phyloP scores from a whole-genome alignment of 1,140 invertebrate species.

The Druon quercuslanigerum region DNA sequence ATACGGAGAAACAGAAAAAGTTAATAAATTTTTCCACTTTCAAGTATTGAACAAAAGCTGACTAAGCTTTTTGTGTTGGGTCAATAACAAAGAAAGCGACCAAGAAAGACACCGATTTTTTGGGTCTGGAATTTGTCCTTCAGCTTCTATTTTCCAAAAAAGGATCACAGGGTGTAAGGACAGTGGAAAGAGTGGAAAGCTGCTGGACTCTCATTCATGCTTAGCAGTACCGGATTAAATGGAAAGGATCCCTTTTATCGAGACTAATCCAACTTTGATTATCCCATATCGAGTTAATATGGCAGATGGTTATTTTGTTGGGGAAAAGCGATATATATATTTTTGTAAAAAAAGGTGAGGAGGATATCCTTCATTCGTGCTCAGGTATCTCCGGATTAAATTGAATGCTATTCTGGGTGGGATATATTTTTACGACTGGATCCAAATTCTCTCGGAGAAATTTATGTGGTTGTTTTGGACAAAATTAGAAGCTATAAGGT shows the following conservation, averaged over 20 bases:
- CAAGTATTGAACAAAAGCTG: conserved; percentile 10
- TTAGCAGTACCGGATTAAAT: not conserved
- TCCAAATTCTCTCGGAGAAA: too few relatives aligned
- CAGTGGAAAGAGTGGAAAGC: not conserved
- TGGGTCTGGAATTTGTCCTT: not conserved
- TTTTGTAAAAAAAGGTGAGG: too few relatives aligned
- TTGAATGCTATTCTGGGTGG: too few relatives aligned
- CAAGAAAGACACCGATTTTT: conserved; percentile 4
- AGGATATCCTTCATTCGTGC: too few relatives aligned
- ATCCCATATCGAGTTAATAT: not conserved
- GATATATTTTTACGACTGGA: too few relatives aligned
- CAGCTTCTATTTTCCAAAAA: not conserved
- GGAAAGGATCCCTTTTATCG: not conserved
- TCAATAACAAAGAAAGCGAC: conserved; percentile 4
- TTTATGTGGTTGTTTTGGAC: too few relatives aligned
- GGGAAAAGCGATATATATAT: not conserved
- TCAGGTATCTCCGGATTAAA: too few relatives aligned
- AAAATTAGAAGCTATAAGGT: too few relatives aligned
- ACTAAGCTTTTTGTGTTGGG: not conserved
- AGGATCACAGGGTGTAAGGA: not conserved
- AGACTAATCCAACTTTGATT: conserved; percentile 8
- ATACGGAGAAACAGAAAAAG: not conserved
- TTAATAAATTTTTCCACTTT: conserved; percentile 11
- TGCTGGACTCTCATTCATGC: not conserved
- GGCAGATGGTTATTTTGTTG: not conserved